Base-by-base conservation (phyloP, 30 jellyfish, hydroid and myxozoan genomes). In the Hydractinia symbiolongicarpus region DNA sequence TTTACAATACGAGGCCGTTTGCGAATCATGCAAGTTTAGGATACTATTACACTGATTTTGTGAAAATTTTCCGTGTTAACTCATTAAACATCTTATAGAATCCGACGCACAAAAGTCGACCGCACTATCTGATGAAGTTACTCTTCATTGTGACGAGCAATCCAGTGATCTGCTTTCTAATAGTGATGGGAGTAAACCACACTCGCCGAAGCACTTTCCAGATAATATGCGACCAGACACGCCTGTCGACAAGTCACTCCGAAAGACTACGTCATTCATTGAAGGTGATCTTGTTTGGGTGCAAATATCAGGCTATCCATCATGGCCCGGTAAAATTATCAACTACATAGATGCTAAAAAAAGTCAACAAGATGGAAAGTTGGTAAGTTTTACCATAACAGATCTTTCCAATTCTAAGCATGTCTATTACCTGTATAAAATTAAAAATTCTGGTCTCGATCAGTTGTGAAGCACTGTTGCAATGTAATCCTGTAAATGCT, bases 271-370 rank as follows among this genome's bases (percentile, higher is more conserved):
- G 19, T 7, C 74, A 51, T 64, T 6, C 74, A n/a, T 44, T 13
- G 74, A 64, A 64, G 85, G 85, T 9, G 85, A 77, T 62, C 55
- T 79, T 17, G 87, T 79, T 14, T 79, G 87, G 87, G 73, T 67
- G 15, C 73, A 61, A 14, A 21, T 79, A 11, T 69, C 85, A 1
- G 83, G 68, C 64, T 79, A 61, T 50, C 87, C 87, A 21, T 52
- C 64, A 62, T 79, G 87, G 87, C 87, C 87, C 9, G 87, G 87
- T 14, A 79, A 66, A 15, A 54, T 79, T 5, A 79, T 67, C 17
- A 77, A 76, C 4, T 57, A 60, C 3, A 30, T 21, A 14, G n/a
- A 60, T 7, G 54, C 66, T 10, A 57, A 77, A 21, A 53, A 53
- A 60, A 55, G 56, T 21, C 20, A 72, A 17, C 81, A 57, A 21